These are phyloP conservation scores for Toxostoma redivivum DNA, from an alignment of 2,113 vertebrate species.

Conservation along the genomic window DNA sequence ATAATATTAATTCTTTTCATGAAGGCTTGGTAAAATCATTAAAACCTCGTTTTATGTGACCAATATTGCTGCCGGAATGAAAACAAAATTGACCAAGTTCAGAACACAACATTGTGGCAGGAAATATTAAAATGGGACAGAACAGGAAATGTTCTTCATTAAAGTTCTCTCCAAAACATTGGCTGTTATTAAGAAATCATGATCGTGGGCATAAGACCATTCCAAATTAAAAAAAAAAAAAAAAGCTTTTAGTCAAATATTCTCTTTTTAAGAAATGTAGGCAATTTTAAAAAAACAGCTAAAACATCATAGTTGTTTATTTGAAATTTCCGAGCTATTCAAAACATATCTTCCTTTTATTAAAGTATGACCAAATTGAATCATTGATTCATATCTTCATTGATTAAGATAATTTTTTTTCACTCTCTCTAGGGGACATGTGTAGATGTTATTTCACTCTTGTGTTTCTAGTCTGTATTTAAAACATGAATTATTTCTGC, in stretches of 20 bases:
- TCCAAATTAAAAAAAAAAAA: not conserved
- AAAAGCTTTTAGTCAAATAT: not conserved
- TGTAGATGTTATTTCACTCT: not conserved
- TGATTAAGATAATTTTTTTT: not conserved
- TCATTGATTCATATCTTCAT: not conserved
- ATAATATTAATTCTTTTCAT: not conserved
- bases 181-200: not conserved
- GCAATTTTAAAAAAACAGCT: rapidly evolving
- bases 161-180: not conserved
- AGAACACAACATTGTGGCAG: not conserved
- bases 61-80: not conserved
- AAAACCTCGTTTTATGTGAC: not conserved
- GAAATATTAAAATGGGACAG: not conserved
- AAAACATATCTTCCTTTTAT: not conserved
- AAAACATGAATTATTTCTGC: not conserved
- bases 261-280: not conserved
- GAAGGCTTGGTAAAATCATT: not conserved
- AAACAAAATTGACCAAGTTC: not conserved
- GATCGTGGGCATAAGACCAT: not conserved
- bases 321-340: not conserved
- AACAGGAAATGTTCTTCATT: not conserved
- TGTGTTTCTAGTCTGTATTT: not conserved
- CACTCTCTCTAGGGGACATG: not conserved
- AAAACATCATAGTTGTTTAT: not conserved
- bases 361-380: not conserved